A percentile compares a stretch with the other conserved stretches of the same genome.
phyloP scores from a whole-genome alignment of 1,140 invertebrate species.

The Nasonia vitripennis region DNA sequence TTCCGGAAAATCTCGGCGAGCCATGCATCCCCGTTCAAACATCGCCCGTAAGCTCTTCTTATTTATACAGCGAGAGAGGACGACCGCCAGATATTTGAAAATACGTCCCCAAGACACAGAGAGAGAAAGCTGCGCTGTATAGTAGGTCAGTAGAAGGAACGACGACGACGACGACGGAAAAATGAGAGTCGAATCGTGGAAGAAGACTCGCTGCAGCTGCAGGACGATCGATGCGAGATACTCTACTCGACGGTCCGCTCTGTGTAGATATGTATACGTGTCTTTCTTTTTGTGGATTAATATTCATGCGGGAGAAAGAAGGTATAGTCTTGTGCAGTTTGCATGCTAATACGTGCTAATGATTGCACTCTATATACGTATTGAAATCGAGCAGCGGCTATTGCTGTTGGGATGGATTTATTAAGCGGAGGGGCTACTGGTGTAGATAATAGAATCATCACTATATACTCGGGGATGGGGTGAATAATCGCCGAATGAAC shows the following conservation, averaged over 20 bases:
- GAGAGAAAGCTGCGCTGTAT: background rate
- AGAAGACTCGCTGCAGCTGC: background rate
- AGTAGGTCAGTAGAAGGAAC: slow-evolving; percentile 27
- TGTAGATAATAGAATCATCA: background rate
- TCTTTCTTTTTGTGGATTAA: slow-evolving; percentile 30
- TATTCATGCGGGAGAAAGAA: slow-evolving; percentile 38
- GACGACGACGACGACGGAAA: background rate
- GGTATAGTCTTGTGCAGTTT: background rate
- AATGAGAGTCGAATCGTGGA: slow-evolving; percentile 16
- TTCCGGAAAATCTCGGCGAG: background rate
- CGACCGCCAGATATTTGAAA: slow-evolving; percentile 15
- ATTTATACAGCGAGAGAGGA: background rate
- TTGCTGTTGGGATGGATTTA: background rate
- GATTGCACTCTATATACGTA: slow-evolving; percentile 20
- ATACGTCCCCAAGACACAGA: slow-evolving; percentile 14
- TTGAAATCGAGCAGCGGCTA: background rate
- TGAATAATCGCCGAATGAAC: background rate
- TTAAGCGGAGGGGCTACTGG: background rate
- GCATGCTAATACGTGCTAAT: slow-evolving; percentile 31
- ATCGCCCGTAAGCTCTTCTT: background rate
- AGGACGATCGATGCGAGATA: slow-evolving; percentile 25
- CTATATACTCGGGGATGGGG: background rate
- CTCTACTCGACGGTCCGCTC: background rate
- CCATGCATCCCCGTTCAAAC: background rate
- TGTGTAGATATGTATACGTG: background rate